Base-by-base conservation (phyloP, 2,113 vertebrate genomes). In the Gymnorhina tibicen region DNA sequence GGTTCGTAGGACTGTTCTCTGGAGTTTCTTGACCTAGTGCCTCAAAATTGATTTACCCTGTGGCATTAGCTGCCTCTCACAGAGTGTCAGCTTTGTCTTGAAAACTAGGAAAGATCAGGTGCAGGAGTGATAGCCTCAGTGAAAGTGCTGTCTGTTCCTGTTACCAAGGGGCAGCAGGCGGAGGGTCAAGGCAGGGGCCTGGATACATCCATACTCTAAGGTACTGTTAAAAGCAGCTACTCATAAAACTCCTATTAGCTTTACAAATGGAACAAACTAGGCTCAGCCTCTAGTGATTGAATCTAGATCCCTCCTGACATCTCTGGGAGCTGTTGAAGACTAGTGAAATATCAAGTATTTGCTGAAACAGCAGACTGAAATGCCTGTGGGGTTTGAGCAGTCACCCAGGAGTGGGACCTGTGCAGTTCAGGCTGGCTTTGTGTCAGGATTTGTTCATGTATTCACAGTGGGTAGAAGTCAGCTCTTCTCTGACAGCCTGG, bases 341-440 rank as follows among this genome's bases (percentile, higher is more conserved):
- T 56, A 58, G 23, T 53, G 50, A 49, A 88, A 26, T 68, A 85
- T 3, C 33, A n/a, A n/a, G 4, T 30, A 32, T 60, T 72, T 91
- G 49, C 44, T 66, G 75, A 60, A 92, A 83, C 26, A 42, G 12
- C n/a, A 74, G 68, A 59, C 19, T 63, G 4, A 73, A 73, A 60
- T 41, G 33, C 20, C 49, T 56, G 35, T 64, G 56, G 47, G 21
- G 3, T 81, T 74, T 67, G 56, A 33, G 14, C 39, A 59, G 52
- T 41, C 35, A 37, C 11, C 4, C 9, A 17, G 30, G 16, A 63
- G 49, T 3, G 1, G 39, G 42, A 53, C 18, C 21, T 0, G 0
- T 13, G 10, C 33, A 26, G n/a, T 47, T 86, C 46, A 18, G 19
- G 39, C 46, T 59, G 27, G 21, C 27, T 81, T 70, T 56, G 22